Base-by-base conservation (phyloP, 1,140 invertebrate genomes). In the Caenorhabditis elegans region DNA sequence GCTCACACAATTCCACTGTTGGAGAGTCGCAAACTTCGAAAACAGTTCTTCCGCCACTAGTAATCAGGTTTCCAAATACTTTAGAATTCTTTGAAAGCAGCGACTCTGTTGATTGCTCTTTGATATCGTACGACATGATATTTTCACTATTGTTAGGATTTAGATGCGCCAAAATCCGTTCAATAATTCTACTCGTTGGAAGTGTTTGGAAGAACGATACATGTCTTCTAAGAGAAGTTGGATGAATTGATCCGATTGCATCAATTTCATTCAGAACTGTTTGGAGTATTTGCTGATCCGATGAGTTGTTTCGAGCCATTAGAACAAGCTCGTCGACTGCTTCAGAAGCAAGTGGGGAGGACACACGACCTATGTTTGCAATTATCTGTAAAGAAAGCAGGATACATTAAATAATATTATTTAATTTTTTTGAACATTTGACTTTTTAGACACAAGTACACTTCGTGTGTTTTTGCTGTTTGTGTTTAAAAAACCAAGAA, bases 261-360 rank as follows among this genome's bases (percentile, higher is more conserved):
- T 87, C 86, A 0, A 87, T 81, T 47, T 87, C 86, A 34, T 82
- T 87, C 70, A 87, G 55, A 49, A 86, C 26, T 34, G 81, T 55
- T n/a, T 77, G 82, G 34, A 87, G 75, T 28, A 82, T 76, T 48
- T 84, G 79, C n/a, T 6, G 81, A 22, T 22, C 78, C 81, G 3
- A 28, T 80, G 0, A 22, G 17, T 77, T 65, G 15, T 60, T 53
- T 47, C 81, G 19, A 11, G 46, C 47, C 78, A 87, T 83, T 53
- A 86, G 10, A 6, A 70, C 60, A 4, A 70, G 34, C 60, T 87
- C 86, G 24, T 86, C 75, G 13, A 85, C 65, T 10, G 86, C 85
- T 6, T 87, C 53, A 0, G 76, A 65, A 24, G 86, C 84, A 24
- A 87, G 43, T 36, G 83, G 65, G 13, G 83, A 75, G 17, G 78